phyloP scores from a whole-genome alignment of 2,888 invertebrate species.

The Coleophora deauratella region DNA sequence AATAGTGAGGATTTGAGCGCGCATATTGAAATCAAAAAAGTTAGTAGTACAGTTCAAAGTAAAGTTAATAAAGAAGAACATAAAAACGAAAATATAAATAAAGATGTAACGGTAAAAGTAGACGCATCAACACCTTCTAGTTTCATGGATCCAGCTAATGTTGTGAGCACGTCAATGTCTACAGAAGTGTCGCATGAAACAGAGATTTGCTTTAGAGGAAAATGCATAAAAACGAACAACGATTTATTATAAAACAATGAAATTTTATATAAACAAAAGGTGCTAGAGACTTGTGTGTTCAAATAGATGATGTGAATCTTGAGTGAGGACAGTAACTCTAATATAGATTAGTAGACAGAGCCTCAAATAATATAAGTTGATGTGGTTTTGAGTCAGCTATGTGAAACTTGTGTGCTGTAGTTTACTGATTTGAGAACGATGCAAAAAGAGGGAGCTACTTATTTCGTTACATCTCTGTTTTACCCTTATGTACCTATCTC shows the following conservation, averaged over 20 bases:
- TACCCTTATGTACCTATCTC: too few relatives aligned
- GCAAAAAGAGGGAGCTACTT: too few relatives aligned
- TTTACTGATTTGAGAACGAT: too few relatives aligned
- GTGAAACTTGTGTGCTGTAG: constrained; percentile 23
- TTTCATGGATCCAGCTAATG: constrained; percentile 67
- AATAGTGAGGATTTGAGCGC: constrained; percentile 17
- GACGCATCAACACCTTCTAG: constrained; percentile 50
- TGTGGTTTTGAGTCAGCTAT: constrained; percentile 15
- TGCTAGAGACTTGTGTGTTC: constrained; percentile 53
- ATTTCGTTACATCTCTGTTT: too few relatives aligned
- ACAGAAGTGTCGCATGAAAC: constrained; percentile 90
- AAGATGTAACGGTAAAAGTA: constrained; percentile 19
- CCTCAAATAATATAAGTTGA: constrained; percentile 4
- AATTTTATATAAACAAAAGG: constrained; percentile 20
- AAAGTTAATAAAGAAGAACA: constrained; percentile 12
- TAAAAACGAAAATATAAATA: constrained; percentile 22
- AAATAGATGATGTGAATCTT: constrained; percentile 29
- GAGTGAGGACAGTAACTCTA: constrained; percentile 3
- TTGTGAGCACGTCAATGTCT: constrained; percentile 83
- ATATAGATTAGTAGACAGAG: constrained; percentile 3
- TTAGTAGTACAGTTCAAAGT: constrained; percentile 10
- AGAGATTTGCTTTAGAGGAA: constrained; percentile 90
- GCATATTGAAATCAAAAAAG: constrained; percentile 21
- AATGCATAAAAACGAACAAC: constrained; percentile 81
- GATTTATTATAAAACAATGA: constrained; percentile 40